Percentiles rank a stretch among this genome's conserved stretches.
Evolutionary conservation across 53 echinoderm and acorn worm species (phyloP).

Genomic region (Holothuria leucospilota): DNA sequence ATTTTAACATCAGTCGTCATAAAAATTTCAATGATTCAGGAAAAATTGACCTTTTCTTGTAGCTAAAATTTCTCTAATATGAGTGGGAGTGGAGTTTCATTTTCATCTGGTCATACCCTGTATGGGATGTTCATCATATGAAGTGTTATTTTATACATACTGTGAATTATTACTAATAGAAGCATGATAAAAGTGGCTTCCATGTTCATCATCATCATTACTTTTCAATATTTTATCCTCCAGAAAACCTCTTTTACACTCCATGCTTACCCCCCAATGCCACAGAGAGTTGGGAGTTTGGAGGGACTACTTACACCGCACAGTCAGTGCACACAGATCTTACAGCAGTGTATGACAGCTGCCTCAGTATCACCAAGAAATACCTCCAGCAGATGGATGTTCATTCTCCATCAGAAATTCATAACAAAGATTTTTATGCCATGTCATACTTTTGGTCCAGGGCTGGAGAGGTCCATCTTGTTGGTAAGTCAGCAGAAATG

Average conservation of each 20-base stretch:
- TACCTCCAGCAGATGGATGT: slow-evolving; percentile 36
- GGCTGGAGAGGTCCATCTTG: slow-evolving; percentile 64
- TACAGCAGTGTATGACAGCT: slow-evolving; percentile 55
- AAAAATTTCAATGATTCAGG: too few species aligned
- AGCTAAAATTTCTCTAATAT: too few species aligned
- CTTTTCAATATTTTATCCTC: slow-evolving; percentile 2
- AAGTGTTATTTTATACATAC: too few species aligned
- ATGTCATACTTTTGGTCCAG: slow-evolving; percentile 85
- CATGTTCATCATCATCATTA: slow-evolving; percentile 3
- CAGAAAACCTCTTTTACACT: slow-evolving; percentile 57
- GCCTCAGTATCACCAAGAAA: slow-evolving; percentile 47
- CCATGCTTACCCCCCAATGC: slow-evolving; percentile 71
- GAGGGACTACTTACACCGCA: slow-evolving; percentile 58
- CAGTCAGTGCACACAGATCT: slow-evolving; percentile 48
- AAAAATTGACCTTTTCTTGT: too few species aligned
- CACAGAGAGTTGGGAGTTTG: slow-evolving; percentile 76
- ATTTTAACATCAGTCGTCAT: too few species aligned
- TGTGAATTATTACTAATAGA: too few species aligned
- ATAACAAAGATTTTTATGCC: slow-evolving; percentile 66
- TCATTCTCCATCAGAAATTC: slow-evolving; percentile 69
- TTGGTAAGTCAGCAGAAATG: slow-evolving; percentile 64
- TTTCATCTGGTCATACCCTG: too few species aligned
- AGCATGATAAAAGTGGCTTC: too few species aligned
- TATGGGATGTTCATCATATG: too few species aligned
- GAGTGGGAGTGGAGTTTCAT: too few species aligned